These are phyloP conservation scores for Hemibagrus guttatus DNA, from an alignment of 2,797 vertebrate genomes.

Conservation along the genomic window DNA sequence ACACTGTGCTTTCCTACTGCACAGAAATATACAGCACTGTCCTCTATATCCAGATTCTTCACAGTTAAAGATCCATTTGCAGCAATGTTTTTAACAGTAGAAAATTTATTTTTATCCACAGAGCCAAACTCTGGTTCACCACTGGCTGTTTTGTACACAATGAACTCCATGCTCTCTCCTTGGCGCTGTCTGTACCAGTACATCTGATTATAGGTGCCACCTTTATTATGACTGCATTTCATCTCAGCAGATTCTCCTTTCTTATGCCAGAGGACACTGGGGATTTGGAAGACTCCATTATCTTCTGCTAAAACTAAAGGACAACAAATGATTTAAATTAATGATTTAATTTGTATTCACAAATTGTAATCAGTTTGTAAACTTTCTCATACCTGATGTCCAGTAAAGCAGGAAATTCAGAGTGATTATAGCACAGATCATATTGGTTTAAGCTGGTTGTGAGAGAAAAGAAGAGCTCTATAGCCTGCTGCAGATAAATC, in stretches of 20 bases:
- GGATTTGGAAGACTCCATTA: constrained; percentile 10
- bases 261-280: not conserved
- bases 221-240: constrained; percentile 43
- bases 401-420: too few relatives aligned
- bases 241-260: constrained; percentile 29
- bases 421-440: too few relatives aligned
- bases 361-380: too few relatives aligned
- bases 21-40: constrained; percentile 47
- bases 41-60: constrained; percentile 22
- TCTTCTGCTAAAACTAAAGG: constrained; percentile 15
- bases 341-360: not conserved
- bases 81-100: constrained; percentile 4
- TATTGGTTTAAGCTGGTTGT: too few relatives aligned
- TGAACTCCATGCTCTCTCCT: constrained; percentile 51
- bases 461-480: too few relatives aligned
- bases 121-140: constrained; percentile 33
- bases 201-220: not conserved
- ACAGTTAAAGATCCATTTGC: constrained; percentile 44
- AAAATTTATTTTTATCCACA: constrained; percentile 35
- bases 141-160: constrained; percentile 4
- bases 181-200: constrained; percentile 54
- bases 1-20: constrained; percentile 31
- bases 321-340: not conserved
- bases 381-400: too few relatives aligned
- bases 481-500: too few relatives aligned